phyloP scores from a whole-genome alignment of 2,113 vertebrate genomes.

The Perccottus glenii region DNA sequence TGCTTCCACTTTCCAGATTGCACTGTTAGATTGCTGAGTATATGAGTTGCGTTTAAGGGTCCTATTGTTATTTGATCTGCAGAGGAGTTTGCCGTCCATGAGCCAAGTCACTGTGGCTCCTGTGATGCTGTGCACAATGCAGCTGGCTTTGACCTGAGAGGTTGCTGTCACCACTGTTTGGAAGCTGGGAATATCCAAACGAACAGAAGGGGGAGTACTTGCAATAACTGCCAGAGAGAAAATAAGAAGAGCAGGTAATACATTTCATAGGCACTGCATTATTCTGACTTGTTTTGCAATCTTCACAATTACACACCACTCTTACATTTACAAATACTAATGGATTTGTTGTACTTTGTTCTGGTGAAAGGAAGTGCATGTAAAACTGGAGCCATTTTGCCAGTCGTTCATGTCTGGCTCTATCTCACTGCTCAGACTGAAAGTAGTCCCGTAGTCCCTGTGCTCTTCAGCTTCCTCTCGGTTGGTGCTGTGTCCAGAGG shows the following conservation, averaged over 20 bases:
- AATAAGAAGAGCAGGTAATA: not conserved
- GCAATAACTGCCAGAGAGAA: conserved; percentile 31
- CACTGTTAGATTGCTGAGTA: conserved; percentile 30
- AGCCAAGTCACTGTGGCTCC: conserved; percentile 53
- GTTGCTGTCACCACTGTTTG: conserved; percentile 3
- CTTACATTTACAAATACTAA: conserved; percentile 69
- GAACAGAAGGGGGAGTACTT: conserved; percentile 12
- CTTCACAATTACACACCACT: not conserved
- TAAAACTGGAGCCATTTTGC: conserved; percentile 32
- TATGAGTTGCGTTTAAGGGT: not conserved
- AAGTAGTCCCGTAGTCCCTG: not conserved
- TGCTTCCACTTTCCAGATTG: conserved; percentile 18
- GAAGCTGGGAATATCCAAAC: conserved; percentile 50
- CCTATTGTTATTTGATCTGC: rapidly evolving
- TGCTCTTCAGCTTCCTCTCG: conserved; percentile 15
- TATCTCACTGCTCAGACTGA: conserved; percentile 55
- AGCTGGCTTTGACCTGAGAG: conserved; percentile 30
- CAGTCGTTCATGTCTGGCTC: conserved; percentile 25
- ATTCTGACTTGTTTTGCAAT: not conserved
- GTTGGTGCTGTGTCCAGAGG: rapidly evolving
- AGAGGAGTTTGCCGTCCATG: rapidly evolving
- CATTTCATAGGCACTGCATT: not conserved
- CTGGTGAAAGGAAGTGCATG: conserved; percentile 42
- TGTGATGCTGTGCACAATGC: conserved; percentile 44
- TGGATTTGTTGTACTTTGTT: not conserved